Conservation (phyloP, 2,113 vertebrate species). For the Pseudonaja textilis region DNA sequence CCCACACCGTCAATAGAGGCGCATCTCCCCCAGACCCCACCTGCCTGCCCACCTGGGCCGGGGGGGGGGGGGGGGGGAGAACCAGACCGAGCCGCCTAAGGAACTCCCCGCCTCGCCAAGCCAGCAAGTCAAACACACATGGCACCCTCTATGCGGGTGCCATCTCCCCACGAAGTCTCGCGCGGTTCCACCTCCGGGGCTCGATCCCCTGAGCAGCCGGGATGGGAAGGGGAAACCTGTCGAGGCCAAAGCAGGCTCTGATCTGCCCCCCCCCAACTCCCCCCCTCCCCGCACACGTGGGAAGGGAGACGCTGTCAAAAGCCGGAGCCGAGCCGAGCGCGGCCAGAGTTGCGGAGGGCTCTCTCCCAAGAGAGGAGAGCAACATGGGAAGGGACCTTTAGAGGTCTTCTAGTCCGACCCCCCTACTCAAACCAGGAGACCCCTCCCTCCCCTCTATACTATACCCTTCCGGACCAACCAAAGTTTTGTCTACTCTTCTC, state of each 20-base stretch:
- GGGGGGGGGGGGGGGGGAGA: neutral
- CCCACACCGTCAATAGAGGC: neutral
- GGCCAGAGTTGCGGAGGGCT: neutral
- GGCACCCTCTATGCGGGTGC: no score
- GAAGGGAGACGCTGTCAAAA: neutral
- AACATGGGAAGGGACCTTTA: no score
- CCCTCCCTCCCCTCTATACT: no score
- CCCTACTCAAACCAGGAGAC: no score
- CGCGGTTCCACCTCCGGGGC: no score
- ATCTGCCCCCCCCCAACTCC: neutral
- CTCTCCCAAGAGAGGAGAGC: neutral
- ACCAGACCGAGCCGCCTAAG: no score
- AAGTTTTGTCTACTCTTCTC: no score
- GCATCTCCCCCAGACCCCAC: no score
- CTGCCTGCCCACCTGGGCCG: neutral
- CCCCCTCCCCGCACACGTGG: neutral
- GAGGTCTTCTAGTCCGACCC: neutral
- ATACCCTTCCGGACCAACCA: neutral
- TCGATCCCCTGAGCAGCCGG: neutral
- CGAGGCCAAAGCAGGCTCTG: neutral
- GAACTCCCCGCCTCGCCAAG: neutral
- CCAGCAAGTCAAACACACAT: neutral
- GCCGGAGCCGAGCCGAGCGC: neutral
- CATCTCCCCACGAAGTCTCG: no score
- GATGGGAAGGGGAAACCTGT: no score